Evolutionary conservation across 2,888 invertebrate species (phyloP).

Genomic region (Agrypnus murinus): DNA sequence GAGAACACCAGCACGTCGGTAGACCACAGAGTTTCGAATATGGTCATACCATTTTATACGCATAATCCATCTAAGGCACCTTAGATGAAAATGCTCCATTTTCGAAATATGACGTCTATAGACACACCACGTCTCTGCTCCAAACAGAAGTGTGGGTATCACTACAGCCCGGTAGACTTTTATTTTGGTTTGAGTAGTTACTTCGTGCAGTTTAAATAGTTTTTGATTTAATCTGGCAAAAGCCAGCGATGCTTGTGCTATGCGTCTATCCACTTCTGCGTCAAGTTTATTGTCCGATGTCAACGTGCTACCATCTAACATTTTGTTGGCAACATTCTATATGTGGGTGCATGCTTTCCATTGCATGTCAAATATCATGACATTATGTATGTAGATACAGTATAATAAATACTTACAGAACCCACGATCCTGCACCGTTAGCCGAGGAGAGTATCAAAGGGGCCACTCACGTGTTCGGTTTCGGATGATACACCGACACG

Average conservation of each 20-base stretch:
- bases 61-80: not conserved
- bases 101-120: not conserved
- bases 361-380: too few species aligned
- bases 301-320: not conserved
- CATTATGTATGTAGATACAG: too few species aligned
- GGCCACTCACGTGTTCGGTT: too few species aligned
- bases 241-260: conserved; percentile 6
- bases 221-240: conserved; percentile 1
- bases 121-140: not conserved
- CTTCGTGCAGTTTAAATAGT: not conserved
- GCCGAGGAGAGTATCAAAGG: too few species aligned
- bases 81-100: conserved; percentile 27
- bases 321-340: too few species aligned
- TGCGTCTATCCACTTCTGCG: not conserved
- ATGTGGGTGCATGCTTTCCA: too few species aligned
- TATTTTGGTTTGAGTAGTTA: not conserved
- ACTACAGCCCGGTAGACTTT: conserved; percentile 6
- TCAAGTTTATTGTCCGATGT: conserved; percentile 1
- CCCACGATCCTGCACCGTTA: too few species aligned
- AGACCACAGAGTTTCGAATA: not conserved
- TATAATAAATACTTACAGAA: too few species aligned
- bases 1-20: conserved; percentile 2
- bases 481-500: too few species aligned
- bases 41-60: not conserved
- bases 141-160: conserved; percentile 5